Base-by-base conservation (phyloP, 1,140 invertebrate genomes). In the Lasaia peninsularis region DNA sequence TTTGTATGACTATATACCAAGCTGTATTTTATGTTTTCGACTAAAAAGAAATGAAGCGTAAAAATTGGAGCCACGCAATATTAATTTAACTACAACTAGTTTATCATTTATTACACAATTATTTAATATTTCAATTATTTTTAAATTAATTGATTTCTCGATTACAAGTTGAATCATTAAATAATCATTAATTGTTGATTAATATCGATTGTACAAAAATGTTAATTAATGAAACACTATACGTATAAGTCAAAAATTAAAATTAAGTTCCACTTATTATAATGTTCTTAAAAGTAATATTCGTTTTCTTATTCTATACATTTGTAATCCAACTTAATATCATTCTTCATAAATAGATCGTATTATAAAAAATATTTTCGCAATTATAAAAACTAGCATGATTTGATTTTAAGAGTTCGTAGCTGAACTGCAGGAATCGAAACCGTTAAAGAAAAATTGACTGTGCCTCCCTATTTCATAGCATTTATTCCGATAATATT, bases 121-220 rank as follows among this genome's bases (percentile, higher is more conserved):
- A 4, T 28, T 28, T 28, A 28, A 28, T 2, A 28, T 18, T 44
- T 18, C 16, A 44, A 44, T 20, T 20, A 44, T 18, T 44, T 44
- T 44, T 10, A 14, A 37, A 37, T 37, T 10, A 16, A 44, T 16
- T 10, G 11, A 10, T 40, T 12, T 12, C 12, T 14, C 12, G 8
- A 11, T 2, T 12, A 35, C 8, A 35, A n/a, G 10, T n/a, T 35
- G 34, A 35, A 44, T 11, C 18, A 10, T 28, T 28, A 28, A 28
- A 28, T 28, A 44, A 11, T 44, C 14, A 44, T 44, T 44, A 44
- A 44, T 44, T 44, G 14, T 44, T 3, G 8, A 44, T 44, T 44
- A 44, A 44, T 20, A 20, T 20, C 10, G 37, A 44, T 44, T 20
- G 40, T 24, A 40, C 32, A 49, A 57, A 49, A 52, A 16, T n/a